Base-by-base conservation (phyloP, 2,797 vertebrate species). In the Phoeniculus purpureus region DNA sequence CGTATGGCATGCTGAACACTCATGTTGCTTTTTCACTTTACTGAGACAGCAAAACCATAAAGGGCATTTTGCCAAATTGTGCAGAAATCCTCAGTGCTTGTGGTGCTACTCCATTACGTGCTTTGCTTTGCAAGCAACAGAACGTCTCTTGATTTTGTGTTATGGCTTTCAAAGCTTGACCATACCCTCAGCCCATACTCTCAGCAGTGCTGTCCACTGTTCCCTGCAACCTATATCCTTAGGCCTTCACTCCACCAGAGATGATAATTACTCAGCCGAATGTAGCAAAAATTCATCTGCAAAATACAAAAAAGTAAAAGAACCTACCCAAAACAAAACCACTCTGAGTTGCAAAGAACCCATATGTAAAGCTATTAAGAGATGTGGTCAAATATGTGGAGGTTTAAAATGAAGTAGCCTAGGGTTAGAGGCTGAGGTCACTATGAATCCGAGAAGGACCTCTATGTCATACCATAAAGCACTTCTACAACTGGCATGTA, bases 61-160 rank as follows among this genome's bases (percentile, higher is more conserved):
- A 40, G 11, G 12, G 3, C 0, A 0, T 23, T 5, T 52, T 43
- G 62, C 31, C 20, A 56, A 77, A 81, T 27, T 48, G 29, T 40
- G 59, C 1, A 2, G 37, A 81, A 83, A 79, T 73, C 40, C 51
- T 55, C 52, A 71, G 26, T 10, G 14, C 7, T 79, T 88, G 29
- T 61, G 50, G 60, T 74, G 56, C 67, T 84, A 67, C 15, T 25
- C 45, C 20, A 48, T 12, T 19, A 34, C 70, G 32, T 51, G 66
- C 65, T 91, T 84, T 71, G 54, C 34, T 86, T 86, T 79, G 34
- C 40, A 82, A 79, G 45, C 25, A 90, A 64, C 76, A 66, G 81
- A 93, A 50, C 29, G 32, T 26, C 22, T 73, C 48, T 70, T 54
- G 50, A 64, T 91, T 87, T 90, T 27, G 43, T 47, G 70, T 60